A percentile compares a stretch with the other conserved stretches of the same genome.
Evolutionary conservation across 2,113 vertebrate genomes (phyloP).

Genomic region (Potamarius usumacintae): DNA sequence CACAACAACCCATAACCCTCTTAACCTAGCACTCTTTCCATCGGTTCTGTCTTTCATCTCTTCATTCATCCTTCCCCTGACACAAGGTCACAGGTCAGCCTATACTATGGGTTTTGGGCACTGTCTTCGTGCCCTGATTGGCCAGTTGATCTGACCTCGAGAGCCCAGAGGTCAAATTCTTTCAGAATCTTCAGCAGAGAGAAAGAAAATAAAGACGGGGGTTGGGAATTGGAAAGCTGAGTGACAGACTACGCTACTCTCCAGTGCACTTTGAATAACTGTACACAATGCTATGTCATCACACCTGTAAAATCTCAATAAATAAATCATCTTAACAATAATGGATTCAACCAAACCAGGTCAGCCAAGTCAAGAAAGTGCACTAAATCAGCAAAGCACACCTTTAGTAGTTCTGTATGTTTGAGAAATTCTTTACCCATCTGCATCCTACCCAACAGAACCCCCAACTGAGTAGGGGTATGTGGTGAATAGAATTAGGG

Average conservation of each 20-base stretch:
- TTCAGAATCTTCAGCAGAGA: conserved; percentile 76
- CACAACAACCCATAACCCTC: conserved; percentile 79
- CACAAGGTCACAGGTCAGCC: conserved; percentile 72
- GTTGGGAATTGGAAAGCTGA: conserved; percentile 70
- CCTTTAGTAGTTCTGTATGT: conserved; percentile 11
- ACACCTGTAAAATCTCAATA: neutral
- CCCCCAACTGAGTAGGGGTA: conserved; percentile 67
- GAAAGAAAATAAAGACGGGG: conserved; percentile 70
- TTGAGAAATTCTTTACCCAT: conserved; percentile 54
- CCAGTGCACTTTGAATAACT: conserved; percentile 71
- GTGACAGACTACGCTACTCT: conserved; percentile 73
- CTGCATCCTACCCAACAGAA: conserved; percentile 59
- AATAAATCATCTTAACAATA: neutral
- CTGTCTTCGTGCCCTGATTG: conserved; percentile 80
- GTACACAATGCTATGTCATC: conserved; percentile 52
- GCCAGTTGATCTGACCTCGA: conserved; percentile 76
- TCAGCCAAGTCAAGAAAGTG: neutral
- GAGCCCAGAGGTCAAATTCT: conserved; percentile 77
- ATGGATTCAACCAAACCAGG: neutral
- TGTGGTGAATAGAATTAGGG: conserved; percentile 70
- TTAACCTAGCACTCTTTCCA: conserved; percentile 74
- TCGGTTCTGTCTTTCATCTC: conserved; percentile 79
- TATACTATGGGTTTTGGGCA: conserved; percentile 82
- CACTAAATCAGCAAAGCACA: neutral
- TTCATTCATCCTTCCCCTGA: conserved; percentile 76